Conservation (phyloP, 2,797 vertebrate genomes). For the Acrossocheilus wenchowensis region DNA sequence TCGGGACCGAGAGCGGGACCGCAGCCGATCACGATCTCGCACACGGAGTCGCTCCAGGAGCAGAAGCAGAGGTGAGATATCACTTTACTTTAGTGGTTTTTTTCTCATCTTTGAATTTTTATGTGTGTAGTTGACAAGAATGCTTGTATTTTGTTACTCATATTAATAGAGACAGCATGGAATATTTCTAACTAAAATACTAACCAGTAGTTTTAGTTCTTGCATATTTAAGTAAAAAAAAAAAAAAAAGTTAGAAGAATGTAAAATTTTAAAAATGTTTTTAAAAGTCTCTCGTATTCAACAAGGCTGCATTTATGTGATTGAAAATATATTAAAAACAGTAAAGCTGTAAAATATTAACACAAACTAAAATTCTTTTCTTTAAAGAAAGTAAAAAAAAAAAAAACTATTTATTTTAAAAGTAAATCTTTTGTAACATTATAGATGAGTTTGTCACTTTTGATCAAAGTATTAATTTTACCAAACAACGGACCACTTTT, state of each 20-base stretch:
- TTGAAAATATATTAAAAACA: not conserved
- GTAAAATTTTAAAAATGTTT: not conserved
- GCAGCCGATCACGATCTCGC: constrained; percentile 85
- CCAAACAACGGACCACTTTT: not conserved
- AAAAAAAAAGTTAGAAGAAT: not conserved
- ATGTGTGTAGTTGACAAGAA: not conserved
- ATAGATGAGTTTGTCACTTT: not conserved
- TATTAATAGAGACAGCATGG: not conserved
- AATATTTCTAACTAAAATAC: not conserved
- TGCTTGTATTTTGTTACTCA: not conserved
- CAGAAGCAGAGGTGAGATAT: constrained; percentile 73
- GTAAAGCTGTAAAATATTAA: not conserved
- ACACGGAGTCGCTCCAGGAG: constrained; percentile 80
- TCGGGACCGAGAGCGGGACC: constrained; percentile 84
- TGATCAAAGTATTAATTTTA: not conserved
- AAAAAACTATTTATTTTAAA: not conserved
- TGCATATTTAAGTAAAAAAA: not conserved
- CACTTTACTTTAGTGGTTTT: not conserved
- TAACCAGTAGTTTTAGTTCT: not conserved
- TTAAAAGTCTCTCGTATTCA: not conserved
- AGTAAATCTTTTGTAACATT: not conserved
- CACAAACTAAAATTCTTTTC: not conserved
- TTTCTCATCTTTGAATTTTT: not conserved
- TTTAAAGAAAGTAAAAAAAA: not conserved
- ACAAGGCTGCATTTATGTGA: not conserved